Conservation (phyloP, 2,113 vertebrate species). For the Alosa alosa region DNA sequence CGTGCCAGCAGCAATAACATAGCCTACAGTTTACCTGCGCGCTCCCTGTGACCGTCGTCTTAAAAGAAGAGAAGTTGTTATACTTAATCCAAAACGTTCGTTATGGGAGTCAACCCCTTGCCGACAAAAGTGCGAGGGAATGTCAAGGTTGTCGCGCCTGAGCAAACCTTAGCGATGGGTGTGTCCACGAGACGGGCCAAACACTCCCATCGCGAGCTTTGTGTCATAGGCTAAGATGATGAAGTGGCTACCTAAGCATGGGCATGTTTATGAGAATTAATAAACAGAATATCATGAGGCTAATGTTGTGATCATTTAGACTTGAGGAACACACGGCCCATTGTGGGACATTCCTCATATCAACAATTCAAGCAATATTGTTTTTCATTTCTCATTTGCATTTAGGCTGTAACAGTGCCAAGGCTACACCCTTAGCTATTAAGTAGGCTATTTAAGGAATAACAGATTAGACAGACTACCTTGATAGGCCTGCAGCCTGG, state of each 20-base stretch:
- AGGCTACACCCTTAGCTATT: too few species aligned
- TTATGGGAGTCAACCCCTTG: neutral
- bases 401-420: too few species aligned
- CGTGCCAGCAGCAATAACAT: neutral
- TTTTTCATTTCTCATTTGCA: too few species aligned
- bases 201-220: constrained; percentile 23
- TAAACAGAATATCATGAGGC: neutral
- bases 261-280: neutral
- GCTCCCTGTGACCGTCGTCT: neutral
- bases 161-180: constrained; percentile 45
- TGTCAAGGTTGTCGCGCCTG: constrained; percentile 41
- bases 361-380: too few species aligned
- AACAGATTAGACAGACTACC: too few species aligned
- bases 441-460: too few species aligned
- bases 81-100: neutral
- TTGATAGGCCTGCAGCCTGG: too few species aligned
- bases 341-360: too few species aligned
- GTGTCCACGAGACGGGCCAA: constrained; percentile 38
- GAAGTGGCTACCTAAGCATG: neutral
- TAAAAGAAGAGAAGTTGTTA: neutral
- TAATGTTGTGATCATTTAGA: neutral
- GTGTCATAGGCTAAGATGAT: neutral
- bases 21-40: neutral
- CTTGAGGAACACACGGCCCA: too few species aligned
- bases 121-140: constrained; percentile 23